A percentile compares a stretch with the other conserved stretches of the same genome.
phyloP scores from a whole-genome alignment of 2,888 invertebrate genomes.

The Liodrosophila aerea region DNA sequence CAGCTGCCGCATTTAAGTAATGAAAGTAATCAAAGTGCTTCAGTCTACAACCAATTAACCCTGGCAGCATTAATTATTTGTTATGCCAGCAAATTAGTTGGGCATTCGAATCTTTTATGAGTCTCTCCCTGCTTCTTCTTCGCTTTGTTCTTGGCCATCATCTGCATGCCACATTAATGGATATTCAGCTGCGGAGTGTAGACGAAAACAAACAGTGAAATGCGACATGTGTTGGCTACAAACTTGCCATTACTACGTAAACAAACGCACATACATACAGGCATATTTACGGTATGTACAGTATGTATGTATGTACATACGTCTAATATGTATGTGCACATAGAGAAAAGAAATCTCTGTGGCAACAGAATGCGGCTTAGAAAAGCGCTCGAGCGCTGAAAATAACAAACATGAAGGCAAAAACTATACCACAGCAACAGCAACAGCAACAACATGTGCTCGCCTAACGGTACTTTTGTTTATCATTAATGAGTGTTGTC shows the following conservation, averaged over 20 bases:
- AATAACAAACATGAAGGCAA: constrained; percentile 24
- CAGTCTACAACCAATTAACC: constrained; percentile 14
- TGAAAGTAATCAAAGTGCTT: constrained; percentile 17
- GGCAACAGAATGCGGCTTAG: constrained; percentile 39
- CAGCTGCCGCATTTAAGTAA: constrained; percentile 22
- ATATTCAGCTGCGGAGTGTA: constrained; percentile 15
- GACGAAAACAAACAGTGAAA: constrained; percentile 44
- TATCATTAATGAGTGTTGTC: constrained; percentile 45
- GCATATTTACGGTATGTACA: too few species aligned
- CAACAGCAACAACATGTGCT: constrained; percentile 43
- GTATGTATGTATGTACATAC: not conserved
- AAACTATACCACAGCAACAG: constrained; percentile 17
- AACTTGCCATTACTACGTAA: constrained; percentile 33
- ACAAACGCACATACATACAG: constrained; percentile 8
- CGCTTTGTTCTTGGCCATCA: constrained; percentile 3
- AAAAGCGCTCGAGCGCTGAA: constrained; percentile 46
- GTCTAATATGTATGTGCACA: constrained; percentile 6
- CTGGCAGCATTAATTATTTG: constrained; percentile 20
- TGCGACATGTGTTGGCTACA: constrained; percentile 52
- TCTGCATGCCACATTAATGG: constrained; percentile 21
- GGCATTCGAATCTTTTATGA: not conserved
- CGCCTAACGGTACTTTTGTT: constrained; percentile 60
- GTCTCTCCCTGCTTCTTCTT: not conserved
- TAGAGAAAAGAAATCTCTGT: constrained; percentile 41
- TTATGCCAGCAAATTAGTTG: constrained; percentile 52